Evolutionary conservation across 2,797 vertebrate genomes (phyloP).

Genomic region (Peromyscus eremicus): DNA sequence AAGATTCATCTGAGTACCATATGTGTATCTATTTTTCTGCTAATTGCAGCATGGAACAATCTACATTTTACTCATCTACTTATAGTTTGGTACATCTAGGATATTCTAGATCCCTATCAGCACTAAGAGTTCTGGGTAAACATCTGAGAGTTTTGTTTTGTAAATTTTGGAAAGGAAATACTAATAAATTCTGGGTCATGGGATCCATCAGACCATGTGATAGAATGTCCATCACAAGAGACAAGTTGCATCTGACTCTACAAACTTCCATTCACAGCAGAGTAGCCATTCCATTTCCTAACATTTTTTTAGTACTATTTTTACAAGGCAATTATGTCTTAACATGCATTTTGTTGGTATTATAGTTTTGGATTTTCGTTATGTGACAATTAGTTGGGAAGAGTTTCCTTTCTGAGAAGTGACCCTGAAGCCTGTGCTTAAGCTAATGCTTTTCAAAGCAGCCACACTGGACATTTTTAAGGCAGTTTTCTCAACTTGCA

Average conservation of each 20-base stretch:
- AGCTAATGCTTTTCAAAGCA: background rate
- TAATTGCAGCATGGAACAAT: background rate
- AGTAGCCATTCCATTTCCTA: background rate
- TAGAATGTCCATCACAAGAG: accelerated
- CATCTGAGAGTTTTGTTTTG: accelerated
- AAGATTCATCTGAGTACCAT: background rate
- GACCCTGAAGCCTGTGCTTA: background rate
- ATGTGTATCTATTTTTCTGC: background rate
- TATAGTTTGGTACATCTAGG: background rate
- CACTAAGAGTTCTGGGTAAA: background rate
- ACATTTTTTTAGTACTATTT: background rate
- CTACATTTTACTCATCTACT: background rate
- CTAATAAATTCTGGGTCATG: background rate
- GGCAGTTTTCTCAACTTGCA: slow-evolving; percentile 50
- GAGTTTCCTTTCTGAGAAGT: slow-evolving; percentile 4
- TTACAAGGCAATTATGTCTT: background rate
- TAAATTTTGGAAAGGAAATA: background rate
- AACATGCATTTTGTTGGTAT: slow-evolving; percentile 28
- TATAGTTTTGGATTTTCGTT: background rate
- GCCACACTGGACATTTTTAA: slow-evolving; percentile 35
- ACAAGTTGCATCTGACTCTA: background rate
- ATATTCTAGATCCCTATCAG: background rate
- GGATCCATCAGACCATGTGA: accelerated
- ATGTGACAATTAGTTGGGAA: background rate
- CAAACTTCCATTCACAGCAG: background rate